These are phyloP conservation scores for Cerastis leucographa DNA, from an alignment of 2,888 invertebrate species.

Conservation along the genomic window DNA sequence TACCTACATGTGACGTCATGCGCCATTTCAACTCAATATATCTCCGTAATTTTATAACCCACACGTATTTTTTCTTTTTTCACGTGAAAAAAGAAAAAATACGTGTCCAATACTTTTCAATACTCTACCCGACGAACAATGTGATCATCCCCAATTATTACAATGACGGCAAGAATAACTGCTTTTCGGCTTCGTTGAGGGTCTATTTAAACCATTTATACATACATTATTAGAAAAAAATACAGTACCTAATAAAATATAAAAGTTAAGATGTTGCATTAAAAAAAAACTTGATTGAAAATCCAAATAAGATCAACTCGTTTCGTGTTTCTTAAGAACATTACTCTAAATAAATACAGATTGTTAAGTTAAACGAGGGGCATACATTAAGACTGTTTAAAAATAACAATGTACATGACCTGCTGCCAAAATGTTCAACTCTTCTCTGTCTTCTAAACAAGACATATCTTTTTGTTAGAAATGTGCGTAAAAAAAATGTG, in stretches of 20 bases:
- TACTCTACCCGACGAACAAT: too few species aligned
- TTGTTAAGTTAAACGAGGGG: not conserved
- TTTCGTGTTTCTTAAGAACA: not conserved
- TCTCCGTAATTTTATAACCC: too few species aligned
- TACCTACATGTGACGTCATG: too few species aligned
- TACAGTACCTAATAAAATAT: not conserved
- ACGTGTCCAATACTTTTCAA: too few species aligned
- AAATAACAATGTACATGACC: not conserved
- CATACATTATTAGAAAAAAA: not conserved
- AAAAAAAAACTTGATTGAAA: not conserved
- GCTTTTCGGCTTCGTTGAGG: too few species aligned
- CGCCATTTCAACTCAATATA: too few species aligned
- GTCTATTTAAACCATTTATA: too few species aligned
- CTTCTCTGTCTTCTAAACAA: not conserved
- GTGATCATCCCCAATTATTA: too few species aligned
- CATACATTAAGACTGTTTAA: not conserved
- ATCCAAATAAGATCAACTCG: not conserved
- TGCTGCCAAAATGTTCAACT: not conserved
- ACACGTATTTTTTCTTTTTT: too few species aligned
- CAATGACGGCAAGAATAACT: too few species aligned
- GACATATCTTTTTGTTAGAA: not conserved
- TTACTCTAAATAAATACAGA: not conserved
- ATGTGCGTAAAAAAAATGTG: not conserved
- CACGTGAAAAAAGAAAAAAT: too few species aligned
- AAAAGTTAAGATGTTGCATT: not conserved